phyloP scores from a whole-genome alignment of 1,140 invertebrate species.

The Drusus annulatus region DNA sequence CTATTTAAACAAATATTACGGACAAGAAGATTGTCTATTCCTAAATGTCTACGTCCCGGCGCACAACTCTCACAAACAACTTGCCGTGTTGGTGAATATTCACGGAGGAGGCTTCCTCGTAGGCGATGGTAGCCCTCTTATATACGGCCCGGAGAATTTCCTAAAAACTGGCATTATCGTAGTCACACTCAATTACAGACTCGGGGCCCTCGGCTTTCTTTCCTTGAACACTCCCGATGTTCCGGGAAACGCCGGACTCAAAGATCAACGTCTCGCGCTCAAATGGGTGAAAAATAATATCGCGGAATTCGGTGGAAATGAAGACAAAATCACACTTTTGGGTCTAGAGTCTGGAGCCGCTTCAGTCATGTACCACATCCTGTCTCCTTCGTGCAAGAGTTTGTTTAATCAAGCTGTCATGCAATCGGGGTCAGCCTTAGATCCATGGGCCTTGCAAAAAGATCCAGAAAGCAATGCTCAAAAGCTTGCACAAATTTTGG shows the following conservation, averaged over 20 bases:
- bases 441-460: constrained; percentile 72
- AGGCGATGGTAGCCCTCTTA: constrained; percentile 55
- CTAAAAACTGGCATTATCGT: constrained; percentile 69
- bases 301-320: constrained; percentile 66
- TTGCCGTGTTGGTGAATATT: constrained; percentile 44
- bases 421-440: constrained; percentile 74
- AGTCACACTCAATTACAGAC: constrained; percentile 68
- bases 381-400: constrained; percentile 57
- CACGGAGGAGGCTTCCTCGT: constrained; percentile 66
- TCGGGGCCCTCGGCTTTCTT: constrained; percentile 71
- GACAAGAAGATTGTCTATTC: constrained; percentile 78
- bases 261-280: constrained; percentile 58
- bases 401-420: constrained; percentile 61
- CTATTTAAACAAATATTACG: constrained; percentile 51
- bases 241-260: constrained; percentile 57
- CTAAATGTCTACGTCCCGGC: constrained; percentile 79
- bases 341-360: constrained; percentile 61
- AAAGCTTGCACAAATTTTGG: constrained; percentile 69
- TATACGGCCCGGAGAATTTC: constrained; percentile 61
- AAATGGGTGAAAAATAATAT: constrained; percentile 72
- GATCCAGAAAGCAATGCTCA: constrained; percentile 70
- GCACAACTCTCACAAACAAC: constrained; percentile 29
- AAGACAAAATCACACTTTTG: constrained; percentile 64
- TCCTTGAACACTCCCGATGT: constrained; percentile 69
- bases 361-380: constrained; percentile 58